Percentiles rank a stretch among this genome's conserved stretches.
Conservation (phyloP, 2,888 invertebrate species). For the Zelleria hepariella region DNA sequence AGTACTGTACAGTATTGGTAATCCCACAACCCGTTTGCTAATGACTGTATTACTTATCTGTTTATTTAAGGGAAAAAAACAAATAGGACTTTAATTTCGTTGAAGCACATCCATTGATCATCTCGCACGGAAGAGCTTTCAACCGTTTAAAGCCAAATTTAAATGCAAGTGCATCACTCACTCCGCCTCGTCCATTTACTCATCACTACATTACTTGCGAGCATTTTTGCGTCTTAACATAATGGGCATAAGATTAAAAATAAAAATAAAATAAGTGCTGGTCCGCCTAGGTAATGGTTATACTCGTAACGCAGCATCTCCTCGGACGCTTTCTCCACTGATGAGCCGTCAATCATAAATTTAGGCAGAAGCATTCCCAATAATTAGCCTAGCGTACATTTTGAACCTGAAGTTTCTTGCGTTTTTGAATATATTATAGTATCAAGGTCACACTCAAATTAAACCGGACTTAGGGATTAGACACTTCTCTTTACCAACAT, state of each 20-base stretch:
- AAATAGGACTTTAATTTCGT: not conserved
- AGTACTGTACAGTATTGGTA: too few species aligned
- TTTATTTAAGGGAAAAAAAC: not conserved
- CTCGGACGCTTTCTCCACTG: slow-evolving; percentile 57
- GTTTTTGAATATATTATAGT: not conserved
- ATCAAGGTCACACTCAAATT: not conserved
- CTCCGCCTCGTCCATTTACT: not conserved
- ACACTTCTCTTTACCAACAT: too few species aligned
- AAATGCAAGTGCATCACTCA: not conserved
- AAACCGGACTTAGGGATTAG: not conserved
- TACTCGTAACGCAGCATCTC: not conserved
- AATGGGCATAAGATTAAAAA: not conserved
- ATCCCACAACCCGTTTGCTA: not conserved
- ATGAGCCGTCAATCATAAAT: slow-evolving; percentile 61
- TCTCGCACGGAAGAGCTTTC: not conserved
- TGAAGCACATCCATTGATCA: not conserved
- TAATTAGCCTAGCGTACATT: slow-evolving; percentile 20
- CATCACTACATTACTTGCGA: not conserved
- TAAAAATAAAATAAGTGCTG: not conserved
- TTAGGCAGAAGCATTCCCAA: slow-evolving; percentile 52
- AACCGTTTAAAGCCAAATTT: not conserved
- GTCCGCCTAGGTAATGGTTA: not conserved
- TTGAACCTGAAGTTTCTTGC: not conserved
- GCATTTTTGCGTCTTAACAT: not conserved
- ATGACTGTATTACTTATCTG: not conserved